Conservation (phyloP, 2,888 invertebrate genomes). For the Ormyrus nitidulus region DNA sequence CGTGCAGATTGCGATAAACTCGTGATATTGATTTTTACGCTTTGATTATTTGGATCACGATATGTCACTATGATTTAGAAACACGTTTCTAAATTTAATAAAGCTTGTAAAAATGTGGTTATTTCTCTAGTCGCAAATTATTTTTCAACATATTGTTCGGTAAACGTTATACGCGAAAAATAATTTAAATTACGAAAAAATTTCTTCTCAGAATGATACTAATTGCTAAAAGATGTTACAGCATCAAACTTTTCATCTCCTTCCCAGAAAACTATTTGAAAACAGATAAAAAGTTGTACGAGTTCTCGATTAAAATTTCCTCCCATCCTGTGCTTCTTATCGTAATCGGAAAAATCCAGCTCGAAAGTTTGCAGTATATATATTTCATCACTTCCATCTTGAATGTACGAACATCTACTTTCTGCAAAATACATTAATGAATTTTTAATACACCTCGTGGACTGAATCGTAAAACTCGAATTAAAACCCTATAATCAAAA, state of each 20-base stretch:
- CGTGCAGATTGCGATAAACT: conserved; percentile 31
- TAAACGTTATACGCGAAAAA: neutral
- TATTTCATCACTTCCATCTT: neutral
- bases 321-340: conserved; percentile 9
- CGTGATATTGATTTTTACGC: conserved; percentile 23
- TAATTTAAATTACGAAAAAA: neutral
- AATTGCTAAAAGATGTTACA: conserved; percentile 31
- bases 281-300: conserved; percentile 39
- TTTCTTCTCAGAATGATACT: neutral
- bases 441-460: too few relatives aligned
- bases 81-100: conserved; percentile 11
- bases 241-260: conserved; percentile 9
- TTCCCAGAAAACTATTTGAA: conserved; percentile 10
- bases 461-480: too few relatives aligned
- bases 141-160: neutral
- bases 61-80: conserved; percentile 3
- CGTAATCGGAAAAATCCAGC: conserved; percentile 17
- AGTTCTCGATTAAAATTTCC: conserved; percentile 32
- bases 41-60: conserved; percentile 7
- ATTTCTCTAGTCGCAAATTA: neutral
- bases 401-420: too few relatives aligned
- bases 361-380: neutral
- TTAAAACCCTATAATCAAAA: too few relatives aligned
- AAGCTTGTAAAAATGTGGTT: neutral
- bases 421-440: too few relatives aligned